Evolutionary conservation across 2,797 vertebrate genomes (phyloP).

Genomic region (Gymnodraco acuticeps): DNA sequence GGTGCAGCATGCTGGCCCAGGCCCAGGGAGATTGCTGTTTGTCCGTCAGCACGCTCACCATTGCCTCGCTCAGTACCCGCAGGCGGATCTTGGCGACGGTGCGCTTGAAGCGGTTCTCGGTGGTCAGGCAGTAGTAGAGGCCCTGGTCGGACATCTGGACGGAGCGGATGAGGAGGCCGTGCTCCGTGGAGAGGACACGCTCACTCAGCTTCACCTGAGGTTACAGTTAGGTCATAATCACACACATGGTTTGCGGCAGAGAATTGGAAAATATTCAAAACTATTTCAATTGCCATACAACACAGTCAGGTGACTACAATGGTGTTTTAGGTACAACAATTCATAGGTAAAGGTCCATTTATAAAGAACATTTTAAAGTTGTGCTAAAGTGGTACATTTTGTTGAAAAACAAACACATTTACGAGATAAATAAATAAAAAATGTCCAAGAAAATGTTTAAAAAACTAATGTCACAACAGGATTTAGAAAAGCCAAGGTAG

Average conservation of each 20-base stretch:
- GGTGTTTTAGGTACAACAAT: too few relatives aligned
- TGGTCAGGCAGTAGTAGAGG: slow-evolving; percentile 95
- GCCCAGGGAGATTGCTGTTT: slow-evolving; percentile 92
- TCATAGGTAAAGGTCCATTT: too few relatives aligned
- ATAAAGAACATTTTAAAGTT: too few relatives aligned
- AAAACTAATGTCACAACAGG: too few relatives aligned
- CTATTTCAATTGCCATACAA: neutral
- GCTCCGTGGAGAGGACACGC: slow-evolving; percentile 92
- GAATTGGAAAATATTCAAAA: slow-evolving; percentile 1
- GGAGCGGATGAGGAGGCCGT: slow-evolving; percentile 94
- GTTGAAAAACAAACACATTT: too few relatives aligned
- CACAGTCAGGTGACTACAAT: neutral
- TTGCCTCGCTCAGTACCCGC: slow-evolving; percentile 90
- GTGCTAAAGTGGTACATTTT: too few relatives aligned
- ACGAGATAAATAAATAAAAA: too few relatives aligned
- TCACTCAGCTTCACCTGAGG: slow-evolving; percentile 94
- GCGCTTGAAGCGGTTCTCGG: slow-evolving; percentile 96
- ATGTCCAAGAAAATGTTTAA: too few relatives aligned
- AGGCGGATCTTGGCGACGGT: slow-evolving; percentile 96
- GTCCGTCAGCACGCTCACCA: slow-evolving; percentile 89
- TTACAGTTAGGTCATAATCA: neutral
- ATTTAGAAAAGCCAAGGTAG: too few relatives aligned
- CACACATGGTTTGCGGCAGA: neutral
- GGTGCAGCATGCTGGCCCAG: slow-evolving; percentile 90
- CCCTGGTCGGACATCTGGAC: slow-evolving; percentile 93